Evolutionary conservation across 2,113 vertebrate species (phyloP).

Genomic region (Cynopterus brachyotis): DNA sequence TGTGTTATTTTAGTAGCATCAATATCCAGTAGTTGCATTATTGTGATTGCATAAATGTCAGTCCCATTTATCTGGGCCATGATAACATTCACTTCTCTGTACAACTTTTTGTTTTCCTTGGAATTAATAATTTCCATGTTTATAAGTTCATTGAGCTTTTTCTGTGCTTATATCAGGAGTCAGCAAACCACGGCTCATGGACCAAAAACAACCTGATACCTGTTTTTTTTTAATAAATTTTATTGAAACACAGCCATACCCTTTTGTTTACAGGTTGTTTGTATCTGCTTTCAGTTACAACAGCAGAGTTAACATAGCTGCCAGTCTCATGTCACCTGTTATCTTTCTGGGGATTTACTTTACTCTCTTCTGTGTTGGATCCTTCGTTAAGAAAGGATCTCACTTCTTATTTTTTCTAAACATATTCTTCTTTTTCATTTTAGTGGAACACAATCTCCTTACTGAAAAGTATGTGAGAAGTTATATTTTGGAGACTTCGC

Average conservation of each 20-base stretch:
- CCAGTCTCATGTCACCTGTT: neutral
- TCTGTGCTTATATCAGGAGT: neutral
- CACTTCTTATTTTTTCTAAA: constrained; percentile 9
- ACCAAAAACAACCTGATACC: neutral
- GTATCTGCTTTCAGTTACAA: neutral
- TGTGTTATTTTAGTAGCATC: neutral
- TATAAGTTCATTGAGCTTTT: neutral
- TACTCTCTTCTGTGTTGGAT: neutral
- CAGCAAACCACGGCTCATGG: neutral
- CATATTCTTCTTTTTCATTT: neutral
- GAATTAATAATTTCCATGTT: constrained; percentile 1
- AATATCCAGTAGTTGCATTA: neutral
- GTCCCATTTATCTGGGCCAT: neutral
- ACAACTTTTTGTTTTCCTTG: neutral
- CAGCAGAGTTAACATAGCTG: neutral
- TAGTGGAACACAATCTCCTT: neutral
- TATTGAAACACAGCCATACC: neutral
- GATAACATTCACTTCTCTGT: neutral
- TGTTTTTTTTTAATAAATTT: neutral
- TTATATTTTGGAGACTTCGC: neutral
- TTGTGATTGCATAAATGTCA: neutral
- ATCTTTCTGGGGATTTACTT: neutral
- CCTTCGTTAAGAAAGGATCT: neutral
- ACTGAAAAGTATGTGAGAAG: neutral
- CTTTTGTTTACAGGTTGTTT: neutral